These are phyloP conservation scores for Myxocyprinus asiaticus DNA, from an alignment of 2,113 vertebrate species.

Conservation along the genomic window DNA sequence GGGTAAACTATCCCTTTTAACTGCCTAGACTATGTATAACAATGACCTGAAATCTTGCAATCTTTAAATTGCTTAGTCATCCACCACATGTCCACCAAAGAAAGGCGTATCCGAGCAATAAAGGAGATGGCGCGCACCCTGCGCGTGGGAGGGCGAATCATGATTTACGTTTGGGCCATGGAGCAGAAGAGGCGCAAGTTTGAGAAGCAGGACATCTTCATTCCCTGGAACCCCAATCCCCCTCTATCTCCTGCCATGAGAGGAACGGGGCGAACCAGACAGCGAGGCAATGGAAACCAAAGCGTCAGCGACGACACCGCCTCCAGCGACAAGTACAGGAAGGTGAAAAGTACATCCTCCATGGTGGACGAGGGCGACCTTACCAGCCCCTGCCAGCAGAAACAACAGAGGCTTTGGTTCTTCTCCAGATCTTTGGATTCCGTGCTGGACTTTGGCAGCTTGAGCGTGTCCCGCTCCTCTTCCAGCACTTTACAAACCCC, in stretches of 20 bases:
- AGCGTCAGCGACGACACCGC: slow-evolving; percentile 56
- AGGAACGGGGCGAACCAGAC: slow-evolving; percentile 6
- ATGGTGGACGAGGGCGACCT: slow-evolving; percentile 68
- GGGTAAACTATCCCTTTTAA: neutral
- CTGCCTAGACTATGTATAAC: neutral
- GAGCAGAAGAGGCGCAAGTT: slow-evolving; percentile 81
- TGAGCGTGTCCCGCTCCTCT: slow-evolving; percentile 61
- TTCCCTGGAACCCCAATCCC: slow-evolving; percentile 78
- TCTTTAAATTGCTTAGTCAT: slow-evolving; percentile 67
- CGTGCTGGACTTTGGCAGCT: slow-evolving; percentile 68
- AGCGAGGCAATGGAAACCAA: slow-evolving; percentile 55
- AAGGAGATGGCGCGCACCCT: slow-evolving; percentile 81
- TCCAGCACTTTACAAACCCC: slow-evolving; percentile 64
- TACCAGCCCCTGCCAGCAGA: slow-evolving; percentile 50
- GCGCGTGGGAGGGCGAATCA: slow-evolving; percentile 79
- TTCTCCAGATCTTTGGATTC: slow-evolving; percentile 81
- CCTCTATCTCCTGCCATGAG: slow-evolving; percentile 46
- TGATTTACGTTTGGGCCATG: slow-evolving; percentile 87
- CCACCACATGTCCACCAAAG: slow-evolving; percentile 79
- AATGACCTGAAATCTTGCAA: neutral
- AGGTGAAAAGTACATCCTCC: slow-evolving; percentile 71
- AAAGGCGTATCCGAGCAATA: slow-evolving; percentile 72
- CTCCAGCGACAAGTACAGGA: slow-evolving; percentile 70
- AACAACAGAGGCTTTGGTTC: slow-evolving; percentile 72
- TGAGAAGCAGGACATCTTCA: slow-evolving; percentile 82